Conservation (phyloP, 2,797 vertebrate species). For the Prionace glauca region DNA sequence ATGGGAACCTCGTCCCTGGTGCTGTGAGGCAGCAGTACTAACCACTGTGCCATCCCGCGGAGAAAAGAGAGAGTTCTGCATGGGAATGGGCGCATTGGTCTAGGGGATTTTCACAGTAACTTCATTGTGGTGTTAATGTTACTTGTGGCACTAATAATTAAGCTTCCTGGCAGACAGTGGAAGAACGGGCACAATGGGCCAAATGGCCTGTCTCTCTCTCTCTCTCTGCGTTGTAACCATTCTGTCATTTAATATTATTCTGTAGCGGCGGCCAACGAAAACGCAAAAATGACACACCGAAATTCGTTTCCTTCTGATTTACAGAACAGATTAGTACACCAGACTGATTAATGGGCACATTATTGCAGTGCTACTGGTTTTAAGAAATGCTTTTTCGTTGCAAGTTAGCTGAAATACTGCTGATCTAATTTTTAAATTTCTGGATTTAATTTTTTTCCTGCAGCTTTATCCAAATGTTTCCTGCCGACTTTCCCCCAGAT, state of each 20-base stretch:
- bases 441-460: conserved; percentile 45
- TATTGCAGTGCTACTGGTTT: background rate
- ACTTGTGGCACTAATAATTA: too few relatives aligned
- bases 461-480: conserved; percentile 72
- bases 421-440: background rate
- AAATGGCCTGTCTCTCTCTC: background rate
- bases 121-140: too few relatives aligned
- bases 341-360: background rate
- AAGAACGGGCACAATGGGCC: background rate
- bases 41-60: too few relatives aligned
- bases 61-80: too few relatives aligned
- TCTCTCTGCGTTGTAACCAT: background rate
- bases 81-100: too few relatives aligned
- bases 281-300: background rate
- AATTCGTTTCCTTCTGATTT: background rate
- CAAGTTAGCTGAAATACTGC: background rate
- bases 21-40: too few relatives aligned
- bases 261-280: background rate
- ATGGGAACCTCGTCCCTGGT: too few relatives aligned
- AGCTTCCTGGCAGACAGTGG: too few relatives aligned
- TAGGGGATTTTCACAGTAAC: too few relatives aligned
- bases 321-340: background rate
- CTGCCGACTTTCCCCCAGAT: conserved; percentile 70
- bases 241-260: background rate
- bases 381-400: background rate